Percentiles rank a stretch among this genome's conserved stretches.
Evolutionary conservation across 2,113 vertebrate genomes (phyloP).

Genomic region (Chlamydotis undulata): DNA sequence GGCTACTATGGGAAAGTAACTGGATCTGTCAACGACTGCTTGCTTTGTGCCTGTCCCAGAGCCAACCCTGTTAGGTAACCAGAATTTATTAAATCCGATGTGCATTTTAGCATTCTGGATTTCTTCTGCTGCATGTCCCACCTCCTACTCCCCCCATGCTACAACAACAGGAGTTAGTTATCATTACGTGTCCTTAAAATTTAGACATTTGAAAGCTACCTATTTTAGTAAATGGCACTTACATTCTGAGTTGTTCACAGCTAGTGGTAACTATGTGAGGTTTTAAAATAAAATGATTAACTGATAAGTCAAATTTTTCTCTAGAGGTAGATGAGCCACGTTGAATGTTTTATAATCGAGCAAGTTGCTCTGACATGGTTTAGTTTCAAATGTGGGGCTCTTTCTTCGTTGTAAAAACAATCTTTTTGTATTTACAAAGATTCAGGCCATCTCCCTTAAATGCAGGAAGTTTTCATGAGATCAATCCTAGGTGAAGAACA

Average conservation of each 20-base stretch:
- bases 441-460: not conserved
- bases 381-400: not conserved
- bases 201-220: not conserved
- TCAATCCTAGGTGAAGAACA: not conserved
- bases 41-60: slow-evolving; percentile 88
- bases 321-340: not conserved
- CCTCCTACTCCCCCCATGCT: fast-evolving
- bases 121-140: not conserved
- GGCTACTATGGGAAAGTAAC: slow-evolving; percentile 86
- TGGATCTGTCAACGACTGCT: slow-evolving; percentile 85
- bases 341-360: not conserved
- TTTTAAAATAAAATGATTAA: not conserved
- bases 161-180: not conserved
- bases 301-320: not conserved
- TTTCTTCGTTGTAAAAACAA: not conserved
- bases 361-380: not conserved
- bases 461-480: not conserved
- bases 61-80: slow-evolving; percentile 81
- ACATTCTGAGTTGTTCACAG: not conserved
- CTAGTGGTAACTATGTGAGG: not conserved
- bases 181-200: not conserved
- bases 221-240: not conserved
- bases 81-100: not conserved
- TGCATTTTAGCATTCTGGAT: not conserved
- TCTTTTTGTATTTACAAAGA: not conserved